phyloP scores from a whole-genome alignment of 2,888 invertebrate genomes.

The Himalopsyche kuldschensis region DNA sequence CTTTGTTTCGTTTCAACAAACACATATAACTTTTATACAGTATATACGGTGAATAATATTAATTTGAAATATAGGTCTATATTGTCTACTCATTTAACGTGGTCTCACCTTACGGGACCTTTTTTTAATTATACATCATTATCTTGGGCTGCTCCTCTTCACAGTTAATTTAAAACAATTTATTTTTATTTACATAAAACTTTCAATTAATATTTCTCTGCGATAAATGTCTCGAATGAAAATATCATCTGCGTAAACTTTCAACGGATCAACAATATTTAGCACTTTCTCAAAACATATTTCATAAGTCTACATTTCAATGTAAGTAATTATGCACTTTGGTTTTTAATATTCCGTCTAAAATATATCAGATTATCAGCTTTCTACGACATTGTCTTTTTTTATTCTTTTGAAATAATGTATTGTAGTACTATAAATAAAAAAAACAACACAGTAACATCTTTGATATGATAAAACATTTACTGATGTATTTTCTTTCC shows the following conservation, averaged over 20 bases:
- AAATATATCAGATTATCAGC: not conserved
- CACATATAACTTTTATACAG: conserved; percentile 38
- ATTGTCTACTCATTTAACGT: conserved; percentile 31
- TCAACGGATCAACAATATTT: conserved; percentile 17
- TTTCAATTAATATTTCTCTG: not conserved
- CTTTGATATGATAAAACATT: not conserved
- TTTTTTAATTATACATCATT: not conserved
- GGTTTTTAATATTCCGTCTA: not conserved
- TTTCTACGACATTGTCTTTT: not conserved
- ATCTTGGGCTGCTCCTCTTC: not conserved
- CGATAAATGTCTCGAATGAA: conserved; percentile 3
- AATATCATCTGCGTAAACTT: conserved; percentile 13
- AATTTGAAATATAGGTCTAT: conserved; percentile 29
- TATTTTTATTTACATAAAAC: conserved; percentile 1
- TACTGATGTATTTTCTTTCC: not conserved
- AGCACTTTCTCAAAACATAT: conserved; percentile 4
- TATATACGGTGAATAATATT: conserved; percentile 24
- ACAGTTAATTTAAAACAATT: not conserved
- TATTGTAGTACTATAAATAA: not conserved
- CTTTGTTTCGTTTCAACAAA: conserved; percentile 37
- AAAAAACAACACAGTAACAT: not conserved
- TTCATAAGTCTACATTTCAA: conserved; percentile 2
- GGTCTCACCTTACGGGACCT: not conserved
- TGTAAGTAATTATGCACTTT: not conserved
- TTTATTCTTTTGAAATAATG: not conserved